These are phyloP conservation scores for Leiothrix lutea DNA, from an alignment of 2,113 vertebrate species.

Conservation along the genomic window DNA sequence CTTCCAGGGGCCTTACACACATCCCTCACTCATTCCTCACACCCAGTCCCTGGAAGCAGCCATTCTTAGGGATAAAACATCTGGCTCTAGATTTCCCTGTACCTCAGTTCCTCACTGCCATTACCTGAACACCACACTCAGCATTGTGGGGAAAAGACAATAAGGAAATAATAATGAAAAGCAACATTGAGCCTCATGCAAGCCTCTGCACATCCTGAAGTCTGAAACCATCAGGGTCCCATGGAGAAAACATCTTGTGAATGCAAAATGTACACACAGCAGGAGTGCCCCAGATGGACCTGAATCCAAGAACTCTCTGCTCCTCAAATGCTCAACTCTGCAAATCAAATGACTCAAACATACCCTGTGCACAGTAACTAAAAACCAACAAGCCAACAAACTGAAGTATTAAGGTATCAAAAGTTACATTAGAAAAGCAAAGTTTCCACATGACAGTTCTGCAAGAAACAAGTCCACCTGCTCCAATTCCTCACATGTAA, in stretches of 20 bases:
- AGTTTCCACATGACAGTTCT: not conserved
- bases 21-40: not conserved
- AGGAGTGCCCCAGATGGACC: rapidly evolving
- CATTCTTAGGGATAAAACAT: not conserved
- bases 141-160: not conserved
- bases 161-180: not conserved
- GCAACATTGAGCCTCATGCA: not conserved
- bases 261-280: rapidly evolving
- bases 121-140: not conserved
- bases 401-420: not conserved
- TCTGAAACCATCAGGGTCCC: not conserved
- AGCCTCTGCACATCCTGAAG: not conserved
- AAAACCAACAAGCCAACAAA: not conserved
- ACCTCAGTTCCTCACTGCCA: not conserved
- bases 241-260: not conserved
- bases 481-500: not conserved
- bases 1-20: not conserved
- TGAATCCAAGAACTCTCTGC: not conserved
- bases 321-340: rapidly evolving
- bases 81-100: not conserved
- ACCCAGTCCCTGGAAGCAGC: not conserved
- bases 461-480: not conserved
- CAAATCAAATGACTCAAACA: not conserved
- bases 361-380: not conserved
- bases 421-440: not conserved